Evolutionary conservation across 1,140 invertebrate genomes (phyloP).

Genomic region (Nautilus pompilius): DNA sequence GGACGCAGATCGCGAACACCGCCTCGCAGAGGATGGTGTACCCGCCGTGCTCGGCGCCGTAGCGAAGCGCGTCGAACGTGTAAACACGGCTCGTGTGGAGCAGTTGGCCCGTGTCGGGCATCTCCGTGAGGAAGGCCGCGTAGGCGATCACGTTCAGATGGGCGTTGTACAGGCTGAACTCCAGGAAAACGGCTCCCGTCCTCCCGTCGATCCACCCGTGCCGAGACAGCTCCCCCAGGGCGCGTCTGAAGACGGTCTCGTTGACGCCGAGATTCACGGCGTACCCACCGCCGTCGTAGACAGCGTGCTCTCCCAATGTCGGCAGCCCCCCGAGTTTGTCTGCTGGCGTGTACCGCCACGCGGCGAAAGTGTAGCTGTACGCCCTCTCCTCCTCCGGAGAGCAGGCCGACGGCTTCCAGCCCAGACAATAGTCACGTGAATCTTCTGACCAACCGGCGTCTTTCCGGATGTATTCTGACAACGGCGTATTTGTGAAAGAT

Average conservation of each 20-base stretch:
- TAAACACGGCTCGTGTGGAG: too few relatives aligned
- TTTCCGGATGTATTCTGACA: too few relatives aligned
- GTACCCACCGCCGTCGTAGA: constrained; percentile 25
- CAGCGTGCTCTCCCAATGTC: constrained; percentile 12
- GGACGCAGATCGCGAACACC: too few relatives aligned
- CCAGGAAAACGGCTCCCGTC: constrained; percentile 57
- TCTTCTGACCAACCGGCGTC: constrained; percentile 4
- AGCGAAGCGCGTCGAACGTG: too few relatives aligned
- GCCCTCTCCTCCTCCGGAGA: constrained; percentile 5
- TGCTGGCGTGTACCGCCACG: constrained; percentile 15
- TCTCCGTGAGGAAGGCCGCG: constrained; percentile 39
- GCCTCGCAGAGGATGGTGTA: too few relatives aligned
- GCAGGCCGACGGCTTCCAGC: constrained; percentile 11
- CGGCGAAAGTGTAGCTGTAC: constrained; percentile 7
- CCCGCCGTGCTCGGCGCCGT: too few relatives aligned
- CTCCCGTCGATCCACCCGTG: constrained; percentile 56
- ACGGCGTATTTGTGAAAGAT: too few relatives aligned
- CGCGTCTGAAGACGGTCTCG: constrained; percentile 6
- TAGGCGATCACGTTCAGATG: constrained; percentile 27
- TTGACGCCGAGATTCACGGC: constrained; percentile 17
- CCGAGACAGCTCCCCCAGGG: constrained; percentile 42
- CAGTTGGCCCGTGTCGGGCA: constrained; percentile 58
- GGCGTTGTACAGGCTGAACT: constrained; percentile 59
- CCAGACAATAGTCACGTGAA: constrained; percentile 12
- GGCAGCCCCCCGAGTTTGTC: constrained; percentile 21